Conservation (phyloP, 2,797 vertebrate genomes). For the Lutjanus argentimaculatus region DNA sequence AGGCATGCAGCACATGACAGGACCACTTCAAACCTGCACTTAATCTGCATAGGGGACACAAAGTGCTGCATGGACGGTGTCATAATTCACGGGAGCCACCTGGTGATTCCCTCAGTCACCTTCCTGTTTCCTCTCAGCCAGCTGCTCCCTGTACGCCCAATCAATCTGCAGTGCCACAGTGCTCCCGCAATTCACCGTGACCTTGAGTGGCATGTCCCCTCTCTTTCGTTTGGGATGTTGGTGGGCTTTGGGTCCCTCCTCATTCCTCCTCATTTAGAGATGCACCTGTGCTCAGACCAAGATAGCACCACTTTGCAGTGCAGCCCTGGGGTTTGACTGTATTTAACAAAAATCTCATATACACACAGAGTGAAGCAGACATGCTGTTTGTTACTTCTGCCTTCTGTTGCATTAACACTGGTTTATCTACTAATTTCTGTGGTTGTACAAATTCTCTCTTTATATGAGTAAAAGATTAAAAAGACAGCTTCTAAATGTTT, state of each 20-base stretch:
- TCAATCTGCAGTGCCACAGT: conserved; percentile 78
- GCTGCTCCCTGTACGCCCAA: conserved; percentile 85
- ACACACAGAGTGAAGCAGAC: conserved; percentile 22
- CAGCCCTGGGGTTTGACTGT: conserved; percentile 60
- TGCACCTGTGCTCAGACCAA: conserved; percentile 84
- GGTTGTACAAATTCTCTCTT: background rate
- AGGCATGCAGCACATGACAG: conserved; percentile 52
- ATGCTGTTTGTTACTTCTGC: background rate
- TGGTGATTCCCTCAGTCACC: conserved; percentile 86
- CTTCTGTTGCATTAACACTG: conserved; percentile 17
- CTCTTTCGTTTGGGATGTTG: conserved; percentile 68
- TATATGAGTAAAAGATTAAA: background rate
- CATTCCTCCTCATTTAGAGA: conserved; percentile 82
- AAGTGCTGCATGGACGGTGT: conserved; percentile 59
- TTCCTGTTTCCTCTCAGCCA: conserved; percentile 86
- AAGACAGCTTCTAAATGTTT: background rate
- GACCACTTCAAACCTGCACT: conserved; percentile 56
- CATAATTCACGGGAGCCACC: conserved; percentile 85
- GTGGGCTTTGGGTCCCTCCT: conserved; percentile 55
- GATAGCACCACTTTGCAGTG: conserved; percentile 60
- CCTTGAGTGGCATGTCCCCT: conserved; percentile 82
- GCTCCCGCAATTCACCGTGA: conserved; percentile 76
- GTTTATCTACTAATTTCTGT: conserved; percentile 5
- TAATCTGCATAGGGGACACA: conserved; percentile 51
- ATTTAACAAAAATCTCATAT: conserved; percentile 50